Base-by-base conservation (phyloP, 1,140 invertebrate species). In the Drosophila hydei region DNA sequence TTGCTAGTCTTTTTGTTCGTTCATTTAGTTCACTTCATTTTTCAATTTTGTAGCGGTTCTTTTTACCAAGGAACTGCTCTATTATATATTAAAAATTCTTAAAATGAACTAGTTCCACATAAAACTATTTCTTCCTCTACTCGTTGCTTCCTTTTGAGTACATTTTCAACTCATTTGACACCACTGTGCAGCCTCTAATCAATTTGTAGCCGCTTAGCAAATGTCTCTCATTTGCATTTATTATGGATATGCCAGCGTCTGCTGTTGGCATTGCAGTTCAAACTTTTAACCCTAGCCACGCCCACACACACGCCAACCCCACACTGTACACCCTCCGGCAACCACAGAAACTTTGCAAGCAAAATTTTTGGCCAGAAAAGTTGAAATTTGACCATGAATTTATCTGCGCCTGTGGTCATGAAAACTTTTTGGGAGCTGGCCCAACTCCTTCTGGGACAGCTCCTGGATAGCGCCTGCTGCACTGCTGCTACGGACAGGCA, bases 211-310 rank as follows among this genome's bases (percentile, higher is more conserved):
- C 70, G 83, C 69, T 87, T 68, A 67, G 84, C 69, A 75, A 83
- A 90, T 88, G 84, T 75, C 69, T 77, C 89, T 83, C 77, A 90
- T 90, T 90, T 90, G 79, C 88, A 90, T 90, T 90, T 90, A 90
- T 90, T 88, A 89, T 90, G 80, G 85, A 89, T 89, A 71, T 77
- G 73, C 58, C 55, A 54, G 60, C 79, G 83, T 89, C 88, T 90
- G 88, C 52, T 74, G 54, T 47, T 90, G 88, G 77, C 88, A 90
- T 70, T 81, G 71, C 87, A 77, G 78, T 83, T 79, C 71, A 83
- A 85, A 81, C 70, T 77, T 87, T 79, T 72, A 45, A 52, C 52
- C 50, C 65, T 7, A 61, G 58, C 74, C 81, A 85, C 81, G 78
- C 81, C 81, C 81, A 75, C 78, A 81, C 81, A 88, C 83, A 77